phyloP scores from a whole-genome alignment of 2,113 vertebrate genomes.

The Protobothrops mucrosquamatus region DNA sequence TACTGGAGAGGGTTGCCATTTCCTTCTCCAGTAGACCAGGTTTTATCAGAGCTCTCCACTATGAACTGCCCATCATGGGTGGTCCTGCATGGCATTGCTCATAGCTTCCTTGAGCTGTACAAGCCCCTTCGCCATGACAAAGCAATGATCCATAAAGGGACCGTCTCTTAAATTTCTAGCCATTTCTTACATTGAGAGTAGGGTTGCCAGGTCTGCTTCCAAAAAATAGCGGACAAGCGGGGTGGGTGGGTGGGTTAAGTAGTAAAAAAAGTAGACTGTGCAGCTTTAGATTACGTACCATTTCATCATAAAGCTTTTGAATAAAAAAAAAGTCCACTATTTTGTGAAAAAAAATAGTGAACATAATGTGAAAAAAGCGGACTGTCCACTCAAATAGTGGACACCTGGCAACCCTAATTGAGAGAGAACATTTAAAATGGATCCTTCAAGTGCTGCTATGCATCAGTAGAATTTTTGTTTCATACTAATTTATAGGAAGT shows the following conservation, averaged over 20 bases:
- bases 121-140: neutral
- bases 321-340: no score
- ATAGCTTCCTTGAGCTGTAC: neutral
- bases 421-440: neutral
- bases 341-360: no score
- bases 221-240: no score
- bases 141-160: neutral
- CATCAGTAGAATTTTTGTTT: neutral
- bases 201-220: no score
- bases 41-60: neutral
- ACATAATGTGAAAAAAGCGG: no score
- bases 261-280: no score
- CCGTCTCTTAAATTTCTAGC: neutral
- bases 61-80: neutral
- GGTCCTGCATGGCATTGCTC: neutral
- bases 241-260: no score
- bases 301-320: no score
- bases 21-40: neutral
- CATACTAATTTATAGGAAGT: neutral
- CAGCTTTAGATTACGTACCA: no score
- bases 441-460: neutral
- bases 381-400: no score
- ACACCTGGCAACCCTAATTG: no score
- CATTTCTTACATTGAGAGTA: neutral
- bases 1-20: neutral